phyloP scores from a whole-genome alignment of 2,888 invertebrate genomes.

The Lithosia quadra region DNA sequence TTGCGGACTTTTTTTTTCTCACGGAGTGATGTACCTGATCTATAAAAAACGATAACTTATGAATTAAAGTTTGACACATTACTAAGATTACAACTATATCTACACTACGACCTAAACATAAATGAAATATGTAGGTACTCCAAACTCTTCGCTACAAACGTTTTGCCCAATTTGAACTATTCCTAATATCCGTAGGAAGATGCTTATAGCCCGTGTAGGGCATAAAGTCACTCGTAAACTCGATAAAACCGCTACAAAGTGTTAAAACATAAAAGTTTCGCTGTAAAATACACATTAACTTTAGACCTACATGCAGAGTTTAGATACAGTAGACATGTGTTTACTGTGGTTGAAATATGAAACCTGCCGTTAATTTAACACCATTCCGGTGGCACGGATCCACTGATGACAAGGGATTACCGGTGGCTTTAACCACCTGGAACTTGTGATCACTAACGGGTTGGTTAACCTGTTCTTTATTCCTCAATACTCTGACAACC shows the following conservation, averaged over 20 bases:
- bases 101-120: neutral
- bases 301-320: conserved; percentile 17
- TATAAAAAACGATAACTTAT: too few relatives aligned
- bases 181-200: conserved; percentile 42
- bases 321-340: neutral
- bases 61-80: neutral
- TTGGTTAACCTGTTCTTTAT: neutral
- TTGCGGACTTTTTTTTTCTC: too few relatives aligned
- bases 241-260: conserved; percentile 44
- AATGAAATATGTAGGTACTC: neutral
- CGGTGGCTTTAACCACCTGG: neutral
- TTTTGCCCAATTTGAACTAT: conserved; percentile 7
- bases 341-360: neutral
- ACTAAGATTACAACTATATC: neutral
- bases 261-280: conserved; percentile 43
- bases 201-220: conserved; percentile 44
- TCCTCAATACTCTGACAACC: neutral
- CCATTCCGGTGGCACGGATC: conserved; percentile 7
- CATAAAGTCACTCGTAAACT: conserved; percentile 53
- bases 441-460: neutral
- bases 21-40: too few relatives aligned
- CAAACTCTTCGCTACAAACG: neutral
- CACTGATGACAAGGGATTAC: neutral
- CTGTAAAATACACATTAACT: conserved; percentile 38
- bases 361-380: neutral